Base-by-base conservation (phyloP, 2,888 invertebrate species). In the Malacosoma neustria region DNA sequence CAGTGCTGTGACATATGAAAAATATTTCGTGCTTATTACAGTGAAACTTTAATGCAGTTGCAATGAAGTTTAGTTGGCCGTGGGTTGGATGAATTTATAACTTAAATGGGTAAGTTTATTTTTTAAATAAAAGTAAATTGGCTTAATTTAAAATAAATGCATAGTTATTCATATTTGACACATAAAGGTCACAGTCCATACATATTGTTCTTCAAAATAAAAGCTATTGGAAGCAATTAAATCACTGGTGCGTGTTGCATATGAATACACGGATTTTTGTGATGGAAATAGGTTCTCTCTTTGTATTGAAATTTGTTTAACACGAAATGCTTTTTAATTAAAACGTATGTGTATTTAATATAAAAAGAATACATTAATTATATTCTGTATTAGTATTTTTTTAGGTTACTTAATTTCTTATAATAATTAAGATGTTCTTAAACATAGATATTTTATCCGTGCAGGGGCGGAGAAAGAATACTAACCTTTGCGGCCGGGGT, bases 1-100 rank as follows among this genome's bases (percentile, higher is more conserved):
- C 6, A 13, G 32, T 32, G 32, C 32, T 32, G 32, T 32, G 32
- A 32, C 32, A n/a, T 32, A 13, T 13, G 11, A 4, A 31, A 11
- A 11, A 22, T 22, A 22, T 22, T 22, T 22, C 9, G 22, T 22
- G 22, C 22, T 22, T n/a, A n/a, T 22, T 4, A 22, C 22, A 22
- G 22, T 22, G 22, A 22, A 22, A 22, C 6, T 22, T 22, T 22
- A 5, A 22, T 9, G 22, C 9, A 22, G 22, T 22, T 22, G 22
- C 22, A 9, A 22, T 22, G 9, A 9, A 22, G 22, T 22, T 22
- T 22, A 9, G 22, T 22, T 22, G 9, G 22, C 22, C 9, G 22
- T 9, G 5, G 22, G 6, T 22, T 22, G 22, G 22, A 22, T 22
- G 9, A 7, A 2, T 22, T 22, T 22, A n/a, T 22, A 3, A 22